Conservation (phyloP, 2,113 vertebrate species). For the Scomber colias region DNA sequence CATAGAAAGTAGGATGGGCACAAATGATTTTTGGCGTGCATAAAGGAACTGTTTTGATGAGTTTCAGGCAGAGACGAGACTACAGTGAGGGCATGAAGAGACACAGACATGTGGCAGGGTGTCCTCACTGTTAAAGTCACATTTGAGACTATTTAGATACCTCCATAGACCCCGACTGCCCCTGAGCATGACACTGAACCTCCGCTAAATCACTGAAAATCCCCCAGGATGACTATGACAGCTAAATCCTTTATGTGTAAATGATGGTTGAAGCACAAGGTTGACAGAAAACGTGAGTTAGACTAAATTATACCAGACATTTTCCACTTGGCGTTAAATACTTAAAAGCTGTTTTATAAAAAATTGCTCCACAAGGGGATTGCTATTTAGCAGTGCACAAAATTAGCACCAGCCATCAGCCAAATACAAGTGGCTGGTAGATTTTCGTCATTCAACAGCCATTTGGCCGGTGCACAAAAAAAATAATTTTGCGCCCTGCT, state of each 20-base stretch:
- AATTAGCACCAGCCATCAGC: too few species aligned
- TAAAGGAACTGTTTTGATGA: conserved; percentile 35
- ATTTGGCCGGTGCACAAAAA: too few species aligned
- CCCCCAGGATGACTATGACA: conserved; percentile 18
- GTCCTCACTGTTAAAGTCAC: not conserved
- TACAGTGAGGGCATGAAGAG: not conserved
- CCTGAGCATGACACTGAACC: conserved; percentile 5
- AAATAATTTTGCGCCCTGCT: not conserved
- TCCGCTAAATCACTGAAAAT: conserved; percentile 10
- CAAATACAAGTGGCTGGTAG: too few species aligned
- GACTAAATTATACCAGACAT: not conserved
- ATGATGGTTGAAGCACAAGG: not conserved
- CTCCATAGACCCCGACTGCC: conserved; percentile 7
- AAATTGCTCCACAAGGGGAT: conserved; percentile 4
- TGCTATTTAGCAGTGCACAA: not conserved
- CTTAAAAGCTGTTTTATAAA: not conserved
- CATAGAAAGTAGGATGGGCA: conserved; percentile 47
- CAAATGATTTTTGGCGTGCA: conserved; percentile 45
- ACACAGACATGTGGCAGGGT: not conserved
- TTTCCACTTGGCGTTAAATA: not conserved
- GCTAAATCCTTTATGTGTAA: conserved; percentile 2
- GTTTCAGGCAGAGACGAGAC: conserved; percentile 34
- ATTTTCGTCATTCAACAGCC: too few species aligned
- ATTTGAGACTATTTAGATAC: not conserved
- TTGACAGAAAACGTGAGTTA: not conserved